These are phyloP conservation scores for Acridotheres tristis DNA, from an alignment of 2,797 vertebrate genomes.

Conservation along the genomic window DNA sequence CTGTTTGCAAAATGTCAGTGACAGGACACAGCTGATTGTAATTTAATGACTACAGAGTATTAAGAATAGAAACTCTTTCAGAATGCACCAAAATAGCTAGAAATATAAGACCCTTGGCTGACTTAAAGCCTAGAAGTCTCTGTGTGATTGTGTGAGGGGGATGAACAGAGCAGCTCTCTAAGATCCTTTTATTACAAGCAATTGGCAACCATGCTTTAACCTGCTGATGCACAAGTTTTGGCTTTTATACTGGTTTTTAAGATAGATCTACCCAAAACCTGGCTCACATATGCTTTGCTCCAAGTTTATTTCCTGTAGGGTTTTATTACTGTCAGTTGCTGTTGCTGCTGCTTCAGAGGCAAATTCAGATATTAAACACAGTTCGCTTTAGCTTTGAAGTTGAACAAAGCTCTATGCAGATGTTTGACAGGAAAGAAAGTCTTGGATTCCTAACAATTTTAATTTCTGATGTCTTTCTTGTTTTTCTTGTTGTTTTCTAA, in stretches of 20 bases:
- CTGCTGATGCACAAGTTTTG: slow-evolving; percentile 12
- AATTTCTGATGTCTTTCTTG: neutral
- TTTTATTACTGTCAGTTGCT: slow-evolving; percentile 34
- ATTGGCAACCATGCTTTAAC: neutral
- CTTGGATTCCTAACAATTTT: neutral
- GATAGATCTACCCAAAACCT: slow-evolving; percentile 23
- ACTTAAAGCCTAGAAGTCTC: neutral
- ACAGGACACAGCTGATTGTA: slow-evolving; percentile 41
- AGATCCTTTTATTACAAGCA: slow-evolving; percentile 26
- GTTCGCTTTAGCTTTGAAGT: slow-evolving; percentile 56
- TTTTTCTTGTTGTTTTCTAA: neutral
- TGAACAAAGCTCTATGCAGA: slow-evolving; percentile 38
- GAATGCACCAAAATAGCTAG: slow-evolving; percentile 41
- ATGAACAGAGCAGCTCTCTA: neutral
- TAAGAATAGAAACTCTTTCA: slow-evolving; percentile 45
- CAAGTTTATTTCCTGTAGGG: neutral
- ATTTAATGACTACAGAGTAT: slow-evolving; percentile 46
- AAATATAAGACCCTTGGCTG: slow-evolving; percentile 42
- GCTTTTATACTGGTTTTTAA: slow-evolving; percentile 31
- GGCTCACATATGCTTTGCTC: slow-evolving; percentile 39
- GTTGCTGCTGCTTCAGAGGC: slow-evolving; percentile 22
- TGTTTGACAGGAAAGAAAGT: slow-evolving; percentile 28
- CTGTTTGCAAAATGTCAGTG: slow-evolving; percentile 15
- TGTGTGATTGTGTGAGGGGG: slow-evolving; percentile 1
- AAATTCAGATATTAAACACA: slow-evolving; percentile 35